Conservation (phyloP, 1,140 invertebrate genomes). For the Drosophila pectinifera region DNA sequence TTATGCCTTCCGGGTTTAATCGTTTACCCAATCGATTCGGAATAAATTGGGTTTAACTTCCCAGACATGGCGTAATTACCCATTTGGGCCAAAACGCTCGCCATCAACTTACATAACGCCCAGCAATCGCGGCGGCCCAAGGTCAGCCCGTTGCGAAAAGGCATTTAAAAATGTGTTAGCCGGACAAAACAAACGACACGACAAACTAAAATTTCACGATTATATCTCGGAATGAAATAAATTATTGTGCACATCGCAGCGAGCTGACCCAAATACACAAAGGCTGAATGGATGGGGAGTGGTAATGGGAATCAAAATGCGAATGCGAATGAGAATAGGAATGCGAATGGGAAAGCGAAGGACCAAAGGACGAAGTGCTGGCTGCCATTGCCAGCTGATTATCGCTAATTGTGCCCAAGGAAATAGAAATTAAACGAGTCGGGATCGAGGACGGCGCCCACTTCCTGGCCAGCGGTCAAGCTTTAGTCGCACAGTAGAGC, state of each 20-base stretch:
- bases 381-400: constrained; percentile 63
- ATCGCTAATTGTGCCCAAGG: constrained; percentile 74
- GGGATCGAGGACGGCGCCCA: constrained; percentile 21
- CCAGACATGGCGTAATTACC: constrained; percentile 32
- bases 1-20: not conserved
- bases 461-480: constrained; percentile 25
- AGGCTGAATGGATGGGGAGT: constrained; percentile 13
- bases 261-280: constrained; percentile 70
- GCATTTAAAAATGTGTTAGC: constrained; percentile 65
- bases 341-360: constrained; percentile 33
- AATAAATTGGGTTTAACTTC: constrained; percentile 22
- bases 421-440: constrained; percentile 66
- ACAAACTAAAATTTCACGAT: constrained; percentile 61
- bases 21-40: constrained; percentile 2
- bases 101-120: constrained; percentile 38
- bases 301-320: constrained; percentile 37
- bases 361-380: constrained; percentile 38
- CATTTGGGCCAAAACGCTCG: constrained; percentile 13
- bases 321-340: constrained; percentile 42
- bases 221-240: constrained; percentile 76
- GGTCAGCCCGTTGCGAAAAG: constrained; percentile 46
- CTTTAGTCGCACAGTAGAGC: not conserved
- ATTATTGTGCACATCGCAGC: constrained; percentile 69
- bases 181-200: constrained; percentile 47
- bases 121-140: constrained; percentile 50